Evolutionary conservation across 2,888 invertebrate species (phyloP).

Genomic region (Drosophila nr. perissopoda): DNA sequence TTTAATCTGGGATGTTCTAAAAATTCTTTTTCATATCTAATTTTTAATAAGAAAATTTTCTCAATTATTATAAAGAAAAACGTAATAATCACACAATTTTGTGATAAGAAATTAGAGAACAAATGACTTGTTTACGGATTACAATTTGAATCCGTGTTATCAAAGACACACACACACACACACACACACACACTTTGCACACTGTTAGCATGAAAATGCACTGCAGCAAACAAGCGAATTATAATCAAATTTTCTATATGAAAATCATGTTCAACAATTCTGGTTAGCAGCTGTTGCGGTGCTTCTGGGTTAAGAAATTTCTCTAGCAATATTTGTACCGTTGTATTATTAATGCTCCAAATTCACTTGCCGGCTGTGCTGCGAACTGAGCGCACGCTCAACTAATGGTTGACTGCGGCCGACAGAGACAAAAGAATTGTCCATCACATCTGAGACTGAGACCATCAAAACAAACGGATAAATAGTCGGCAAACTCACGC

Average conservation of each 20-base stretch:
- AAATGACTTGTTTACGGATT: not conserved
- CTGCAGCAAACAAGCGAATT: not conserved
- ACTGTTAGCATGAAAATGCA: not conserved
- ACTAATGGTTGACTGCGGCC: constrained; percentile 26
- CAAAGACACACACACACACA: not conserved
- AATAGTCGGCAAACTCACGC: constrained; percentile 47
- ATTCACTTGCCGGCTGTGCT: constrained; percentile 45
- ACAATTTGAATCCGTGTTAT: not conserved
- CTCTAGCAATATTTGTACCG: constrained; percentile 23
- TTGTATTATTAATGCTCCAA: constrained; percentile 51
- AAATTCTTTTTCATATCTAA: not conserved
- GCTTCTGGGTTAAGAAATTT: constrained; percentile 6
- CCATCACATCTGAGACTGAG: constrained; percentile 44
- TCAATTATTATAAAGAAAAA: not conserved
- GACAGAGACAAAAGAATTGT: constrained; percentile 65
- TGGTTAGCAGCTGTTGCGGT: not conserved
- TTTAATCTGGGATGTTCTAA: not conserved
- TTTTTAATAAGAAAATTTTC: not conserved
- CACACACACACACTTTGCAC: not conserved
- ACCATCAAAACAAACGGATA: constrained; percentile 58
- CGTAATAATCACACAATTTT: not conserved
- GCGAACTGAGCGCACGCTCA: constrained; percentile 28
- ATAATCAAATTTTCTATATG: not conserved
- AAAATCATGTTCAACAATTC: not conserved
- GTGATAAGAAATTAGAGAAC: not conserved